A percentile compares a stretch with the other conserved stretches of the same genome.
Conservation (phyloP, 2,797 vertebrate species). For the Molossus molossus region DNA sequence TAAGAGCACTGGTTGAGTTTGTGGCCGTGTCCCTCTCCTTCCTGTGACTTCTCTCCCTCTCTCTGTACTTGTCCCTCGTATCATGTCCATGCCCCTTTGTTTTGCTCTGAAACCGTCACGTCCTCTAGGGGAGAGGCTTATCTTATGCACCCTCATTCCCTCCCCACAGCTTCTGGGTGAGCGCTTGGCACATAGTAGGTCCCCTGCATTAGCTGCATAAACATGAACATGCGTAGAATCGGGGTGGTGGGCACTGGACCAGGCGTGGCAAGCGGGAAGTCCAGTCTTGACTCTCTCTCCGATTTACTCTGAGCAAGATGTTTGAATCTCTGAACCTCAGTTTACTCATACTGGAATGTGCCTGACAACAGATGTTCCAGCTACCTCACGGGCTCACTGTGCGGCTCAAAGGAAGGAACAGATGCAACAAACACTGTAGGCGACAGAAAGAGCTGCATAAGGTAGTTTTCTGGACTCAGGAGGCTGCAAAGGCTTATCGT, state of each 20-base stretch:
- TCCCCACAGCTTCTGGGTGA: neutral
- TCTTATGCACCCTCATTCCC: neutral
- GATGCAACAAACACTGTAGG: neutral
- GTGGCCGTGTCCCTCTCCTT: neutral
- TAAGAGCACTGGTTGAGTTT: neutral
- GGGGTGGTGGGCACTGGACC: neutral
- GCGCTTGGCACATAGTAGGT: conserved; percentile 37
- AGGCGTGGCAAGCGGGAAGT: neutral
- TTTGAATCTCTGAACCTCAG: neutral
- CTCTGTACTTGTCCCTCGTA: neutral
- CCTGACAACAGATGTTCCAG: neutral
- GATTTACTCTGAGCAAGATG: conserved; percentile 11
- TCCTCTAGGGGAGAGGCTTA: neutral
- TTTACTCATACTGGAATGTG: neutral
- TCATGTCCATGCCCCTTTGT: neutral
- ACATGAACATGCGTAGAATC: neutral
- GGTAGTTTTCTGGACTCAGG: neutral
- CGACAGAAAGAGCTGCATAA: neutral
- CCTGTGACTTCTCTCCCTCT: neutral
- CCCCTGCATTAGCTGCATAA: neutral
- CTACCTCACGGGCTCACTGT: neutral
- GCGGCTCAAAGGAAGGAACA: neutral
- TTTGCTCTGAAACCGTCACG: neutral
- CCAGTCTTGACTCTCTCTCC: neutral
- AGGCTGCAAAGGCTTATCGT: neutral